Base-by-base conservation (phyloP, 2,797 vertebrate genomes). In the Enteromius radiatus region DNA sequence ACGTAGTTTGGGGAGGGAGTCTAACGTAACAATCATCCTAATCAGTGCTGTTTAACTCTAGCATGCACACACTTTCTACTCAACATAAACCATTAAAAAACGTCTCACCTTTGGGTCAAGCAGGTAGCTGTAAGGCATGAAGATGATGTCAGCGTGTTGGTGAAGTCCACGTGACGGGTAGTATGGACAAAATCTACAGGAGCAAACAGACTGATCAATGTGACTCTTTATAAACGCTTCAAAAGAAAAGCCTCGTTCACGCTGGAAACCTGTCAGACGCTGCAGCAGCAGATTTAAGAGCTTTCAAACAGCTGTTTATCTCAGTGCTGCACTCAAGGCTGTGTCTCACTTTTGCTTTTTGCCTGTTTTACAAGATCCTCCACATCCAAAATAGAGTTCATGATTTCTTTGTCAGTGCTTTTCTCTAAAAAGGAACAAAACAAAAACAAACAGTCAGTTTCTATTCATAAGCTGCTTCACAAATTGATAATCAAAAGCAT, bases 111-210 rank as follows among this genome's bases (percentile, higher is more conserved):
- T 99, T 63, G 95, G 92, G 75, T 99, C 98, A 75, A 99, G 86
- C 33, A 99, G 91, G 90, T 99, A 99, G 92, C 99, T 99, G 88
- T 99, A 99, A 0, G 98, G 98, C 96, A 96, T 98, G 80, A 99
- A 99, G 86, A 99, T 94, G 15, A 99, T 67, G 76, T 99, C 97
- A 0, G 98, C 98, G 80, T 98, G 96, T 85, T 97, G 96, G 89
- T 97, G 98, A 86, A 99, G 84, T 73, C 90, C 94, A 23, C 97
- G 96, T 23, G 97, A 95, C 0, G 99, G 92, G 88, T 96, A 99
- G 87, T 99, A 99, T 0, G 98, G 98, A 85, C 98, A 99, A 84
- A 93, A 92, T 89, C 98, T 99, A 92, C 67, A 84, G 4, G 21
- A 45, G 68, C 12, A 43, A 76, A 76, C 36, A 31, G 14, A 15